A percentile compares a stretch with the other conserved stretches of the same genome.
Evolutionary conservation across 92 coral and sea anemone genomes (phyloP).

Genomic region (Parazoanthus atlanticus): DNA sequence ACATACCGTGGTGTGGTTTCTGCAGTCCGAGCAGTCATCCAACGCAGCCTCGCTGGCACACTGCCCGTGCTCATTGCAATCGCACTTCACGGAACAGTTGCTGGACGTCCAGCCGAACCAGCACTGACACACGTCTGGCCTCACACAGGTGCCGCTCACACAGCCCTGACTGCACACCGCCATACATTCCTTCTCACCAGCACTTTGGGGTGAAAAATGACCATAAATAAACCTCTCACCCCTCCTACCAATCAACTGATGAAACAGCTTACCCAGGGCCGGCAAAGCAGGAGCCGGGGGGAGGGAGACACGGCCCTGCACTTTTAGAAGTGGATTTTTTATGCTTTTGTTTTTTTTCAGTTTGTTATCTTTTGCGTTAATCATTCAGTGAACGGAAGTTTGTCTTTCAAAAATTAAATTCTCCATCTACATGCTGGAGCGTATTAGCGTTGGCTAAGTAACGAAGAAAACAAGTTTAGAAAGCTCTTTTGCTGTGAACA

Average conservation of each 20-base stretch:
- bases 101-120: slow-evolving; percentile 87
- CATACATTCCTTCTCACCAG: slow-evolving; percentile 65
- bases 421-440: no score
- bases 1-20: slow-evolving; percentile 82
- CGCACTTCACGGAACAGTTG: slow-evolving; percentile 79
- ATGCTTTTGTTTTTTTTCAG: no score
- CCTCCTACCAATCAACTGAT: not conserved
- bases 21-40: slow-evolving; percentile 77
- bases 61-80: slow-evolving; percentile 85
- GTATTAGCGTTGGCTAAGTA: no score
- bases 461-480: no score
- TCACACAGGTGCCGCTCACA: slow-evolving; percentile 75
- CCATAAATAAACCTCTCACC: not conserved
- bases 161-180: slow-evolving; percentile 92
- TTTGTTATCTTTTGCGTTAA: no score
- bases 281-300: no score
- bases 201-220: not conserved
- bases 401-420: no score
- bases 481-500: no score
- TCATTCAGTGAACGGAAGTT: no score
- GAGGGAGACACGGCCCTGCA: no score
- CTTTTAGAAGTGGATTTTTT: no score
- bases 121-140: slow-evolving; percentile 82
- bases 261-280: not conserved
- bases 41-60: slow-evolving; percentile 74